Evolutionary conservation across 1,140 invertebrate species (phyloP).

Genomic region (Popillia japonica): DNA sequence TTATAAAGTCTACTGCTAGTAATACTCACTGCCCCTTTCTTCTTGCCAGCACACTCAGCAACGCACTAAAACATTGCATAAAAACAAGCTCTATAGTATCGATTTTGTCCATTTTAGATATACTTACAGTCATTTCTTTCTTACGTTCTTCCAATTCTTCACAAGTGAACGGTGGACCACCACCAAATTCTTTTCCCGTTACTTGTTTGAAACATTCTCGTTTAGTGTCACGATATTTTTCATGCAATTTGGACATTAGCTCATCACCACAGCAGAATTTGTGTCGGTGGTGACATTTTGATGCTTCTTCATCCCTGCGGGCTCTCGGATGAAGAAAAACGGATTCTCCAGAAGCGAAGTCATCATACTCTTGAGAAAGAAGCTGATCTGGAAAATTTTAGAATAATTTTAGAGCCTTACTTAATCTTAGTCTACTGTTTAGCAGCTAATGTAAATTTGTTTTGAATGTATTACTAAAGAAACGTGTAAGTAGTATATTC

Average conservation of each 20-base stretch:
- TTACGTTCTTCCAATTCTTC: constrained; percentile 36
- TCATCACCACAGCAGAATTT: constrained; percentile 17
- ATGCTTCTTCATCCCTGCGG: constrained; percentile 6
- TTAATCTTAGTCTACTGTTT: too few species aligned
- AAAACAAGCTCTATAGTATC: not conserved
- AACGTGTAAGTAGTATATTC: too few species aligned
- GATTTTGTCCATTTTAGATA: not conserved
- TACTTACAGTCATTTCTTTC: constrained; percentile 37
- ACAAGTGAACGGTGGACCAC: constrained; percentile 16
- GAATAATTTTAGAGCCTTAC: too few species aligned
- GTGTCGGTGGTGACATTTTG: constrained; percentile 17
- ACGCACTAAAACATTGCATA: constrained; percentile 25
- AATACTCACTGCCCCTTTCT: constrained; percentile 34
- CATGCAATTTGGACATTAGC: not conserved
- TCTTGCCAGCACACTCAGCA: constrained; percentile 7
- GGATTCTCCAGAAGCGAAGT: not conserved
- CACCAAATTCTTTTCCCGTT: constrained; percentile 26
- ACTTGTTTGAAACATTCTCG: constrained; percentile 36
- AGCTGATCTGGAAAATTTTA: constrained; percentile 27
- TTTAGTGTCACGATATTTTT: not conserved
- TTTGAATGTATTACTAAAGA: too few species aligned
- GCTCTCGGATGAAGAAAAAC: not conserved
- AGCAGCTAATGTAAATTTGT: too few species aligned
- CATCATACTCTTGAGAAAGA: constrained; percentile 1
- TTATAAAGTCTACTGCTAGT: not conserved